Percentiles rank a stretch among this genome's conserved stretches.
Conservation (phyloP, 1,140 invertebrate genomes). For the Drosophila kikkawai region DNA sequence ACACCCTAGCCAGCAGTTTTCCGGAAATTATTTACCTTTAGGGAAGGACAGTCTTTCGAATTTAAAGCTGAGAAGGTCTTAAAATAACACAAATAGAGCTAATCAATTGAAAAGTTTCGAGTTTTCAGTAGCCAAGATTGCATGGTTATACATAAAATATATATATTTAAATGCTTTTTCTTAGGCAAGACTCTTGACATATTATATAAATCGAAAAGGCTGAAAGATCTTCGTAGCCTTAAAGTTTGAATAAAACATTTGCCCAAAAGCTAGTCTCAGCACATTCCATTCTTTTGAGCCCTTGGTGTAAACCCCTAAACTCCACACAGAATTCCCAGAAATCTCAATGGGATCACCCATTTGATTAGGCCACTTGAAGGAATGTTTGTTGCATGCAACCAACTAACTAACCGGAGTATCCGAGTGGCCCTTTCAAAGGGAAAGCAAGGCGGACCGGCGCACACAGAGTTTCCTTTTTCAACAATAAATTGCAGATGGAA, state of each 20-base stretch:
- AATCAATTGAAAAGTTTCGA: background rate
- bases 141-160: too few relatives aligned
- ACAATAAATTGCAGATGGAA: constrained; percentile 69
- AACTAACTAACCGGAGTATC: constrained; percentile 14
- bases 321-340: constrained; percentile 22
- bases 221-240: background rate
- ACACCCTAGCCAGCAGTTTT: constrained; percentile 1
- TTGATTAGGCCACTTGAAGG: constrained; percentile 28
- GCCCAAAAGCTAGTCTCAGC: background rate
- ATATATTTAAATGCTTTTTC: background rate
- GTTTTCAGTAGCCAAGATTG: background rate
- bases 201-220: background rate
- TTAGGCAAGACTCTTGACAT: background rate
- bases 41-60: background rate
- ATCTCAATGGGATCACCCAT: constrained; percentile 25
- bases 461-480: constrained; percentile 26
- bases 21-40: constrained; percentile 31
- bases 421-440: constrained; percentile 18
- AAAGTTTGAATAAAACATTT: background rate
- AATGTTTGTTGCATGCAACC: constrained; percentile 12
- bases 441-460: background rate
- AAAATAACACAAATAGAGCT: background rate
- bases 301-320: background rate
- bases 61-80: background rate
- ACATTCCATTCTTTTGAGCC: background rate